phyloP scores from a whole-genome alignment of 2,113 vertebrate species.

The Gorsachius goisagi region DNA sequence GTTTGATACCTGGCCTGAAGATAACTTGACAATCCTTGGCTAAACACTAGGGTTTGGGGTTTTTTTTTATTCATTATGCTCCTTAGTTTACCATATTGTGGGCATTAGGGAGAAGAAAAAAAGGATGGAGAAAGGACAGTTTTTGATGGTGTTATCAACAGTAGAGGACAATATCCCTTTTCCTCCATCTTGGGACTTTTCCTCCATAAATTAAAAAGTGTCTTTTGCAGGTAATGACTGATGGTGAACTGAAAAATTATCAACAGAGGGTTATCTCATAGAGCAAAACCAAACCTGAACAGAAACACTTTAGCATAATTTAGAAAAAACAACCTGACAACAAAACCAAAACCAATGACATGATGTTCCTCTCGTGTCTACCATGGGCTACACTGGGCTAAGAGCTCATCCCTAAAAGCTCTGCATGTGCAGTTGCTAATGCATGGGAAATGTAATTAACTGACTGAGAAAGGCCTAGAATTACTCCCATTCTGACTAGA shows the following conservation, averaged over 20 bases:
- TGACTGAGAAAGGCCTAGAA: slow-evolving; percentile 84
- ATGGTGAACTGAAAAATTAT: background rate
- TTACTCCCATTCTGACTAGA: slow-evolving; percentile 90
- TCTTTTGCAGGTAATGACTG: background rate
- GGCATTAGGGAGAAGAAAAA: background rate
- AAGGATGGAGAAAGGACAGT: background rate
- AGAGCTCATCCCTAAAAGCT: slow-evolving; percentile 74
- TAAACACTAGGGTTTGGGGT: background rate
- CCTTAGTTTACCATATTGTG: background rate
- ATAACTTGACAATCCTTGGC: background rate
- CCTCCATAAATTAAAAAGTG: background rate
- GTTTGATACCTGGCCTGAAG: slow-evolving; percentile 19
- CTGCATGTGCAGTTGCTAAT: slow-evolving; percentile 81
- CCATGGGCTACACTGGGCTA: background rate
- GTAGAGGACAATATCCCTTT: background rate
- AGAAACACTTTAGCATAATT: slow-evolving; percentile 12
- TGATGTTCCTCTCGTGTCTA: background rate
- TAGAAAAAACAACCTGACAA: background rate
- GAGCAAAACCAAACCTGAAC: background rate
- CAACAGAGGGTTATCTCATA: background rate
- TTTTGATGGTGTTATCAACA: background rate
- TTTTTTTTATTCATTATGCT: background rate
- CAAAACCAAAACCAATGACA: slow-evolving; percentile 1
- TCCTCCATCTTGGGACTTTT: background rate
- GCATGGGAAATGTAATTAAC: slow-evolving; percentile 88